Evolutionary conservation across 2,888 invertebrate species (phyloP).

Genomic region (Graphium colonna): DNA sequence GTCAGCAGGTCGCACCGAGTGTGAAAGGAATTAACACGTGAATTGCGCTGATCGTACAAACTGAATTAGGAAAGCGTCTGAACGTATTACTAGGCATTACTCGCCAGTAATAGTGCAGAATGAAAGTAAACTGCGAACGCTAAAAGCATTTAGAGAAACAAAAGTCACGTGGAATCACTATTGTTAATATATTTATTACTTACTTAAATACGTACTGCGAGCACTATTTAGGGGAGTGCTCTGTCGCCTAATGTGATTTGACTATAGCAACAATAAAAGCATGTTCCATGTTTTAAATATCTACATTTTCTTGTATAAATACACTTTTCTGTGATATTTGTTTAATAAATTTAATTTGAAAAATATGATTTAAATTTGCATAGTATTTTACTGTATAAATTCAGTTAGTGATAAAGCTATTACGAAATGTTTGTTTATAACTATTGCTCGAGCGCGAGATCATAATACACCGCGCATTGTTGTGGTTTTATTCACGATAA

Average conservation of each 20-base stretch:
- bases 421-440: neutral
- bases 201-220: no score
- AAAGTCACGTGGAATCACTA: constrained; percentile 1
- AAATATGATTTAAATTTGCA: no score
- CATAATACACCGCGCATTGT: constrained; percentile 1
- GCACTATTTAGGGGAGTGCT: no score
- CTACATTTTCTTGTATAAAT: no score
- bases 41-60: constrained; percentile 25
- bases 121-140: constrained; percentile 20
- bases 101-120: constrained; percentile 19
- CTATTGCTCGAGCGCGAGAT: neutral
- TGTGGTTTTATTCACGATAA: constrained; percentile 6
- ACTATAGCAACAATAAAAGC: no score
- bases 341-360: no score
- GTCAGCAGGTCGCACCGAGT: constrained; percentile 21
- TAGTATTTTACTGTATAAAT: no score
- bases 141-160: constrained; percentile 20
- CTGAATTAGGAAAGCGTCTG: constrained; percentile 24
- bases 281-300: no score
- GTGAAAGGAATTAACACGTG: constrained; percentile 25
- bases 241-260: no score
- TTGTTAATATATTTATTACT: constrained; percentile 14
- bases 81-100: constrained; percentile 23
- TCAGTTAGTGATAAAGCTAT: neutral
- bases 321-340: no score